Base-by-base conservation (phyloP, 2,113 vertebrate genomes). In the Misgurnus mizolepis region DNA sequence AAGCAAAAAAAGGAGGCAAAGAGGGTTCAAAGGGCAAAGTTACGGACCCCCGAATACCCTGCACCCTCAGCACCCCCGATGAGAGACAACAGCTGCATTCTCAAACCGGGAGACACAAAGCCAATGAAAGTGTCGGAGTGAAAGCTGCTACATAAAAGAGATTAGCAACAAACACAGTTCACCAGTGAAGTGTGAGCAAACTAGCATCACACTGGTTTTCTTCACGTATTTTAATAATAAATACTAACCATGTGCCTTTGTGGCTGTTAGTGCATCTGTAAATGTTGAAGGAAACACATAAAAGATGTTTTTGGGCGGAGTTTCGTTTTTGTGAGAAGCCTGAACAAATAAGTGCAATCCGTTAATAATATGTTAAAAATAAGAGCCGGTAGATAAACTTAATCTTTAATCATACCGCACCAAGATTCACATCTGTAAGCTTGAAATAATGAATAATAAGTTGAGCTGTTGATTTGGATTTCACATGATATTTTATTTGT, bases 1-100 rank as follows among this genome's bases (percentile, higher is more conserved):
- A 73, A 73, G 70, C 1, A 17, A 50, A 67, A 53, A 79, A 53
- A 15, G 67, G n/a, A 73, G 67, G 78, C 41, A 62, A 60, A 62
- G 67, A 39, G 45, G 39, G 78, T 43, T 79, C 78, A 79, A 50
- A 60, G 78, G 78, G 58, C 67, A 71, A 41, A 62, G 55, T 79
- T 71, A 40, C 55, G 4, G 40, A 73, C 17, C 43, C 40, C 71
- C 60, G 71, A 73, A 73, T 73, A 22, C 53, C 69, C 47, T 72
- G 15, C 50, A 41, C 50, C 50, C 69, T 56, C 69, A 56, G 7
- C 3, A 34, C 15, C 39, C 71, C 71, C 22, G 45, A 55, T 60
- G 71, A 73, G 71, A 73, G 40, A 73, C 71, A 73, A 60, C 71
- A 73, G 71, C 71, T 73, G 71, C 71, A 60, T 45, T 60, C 71